phyloP scores from a whole-genome alignment of 2,113 vertebrate species.

The Montifringilla adamsi region DNA sequence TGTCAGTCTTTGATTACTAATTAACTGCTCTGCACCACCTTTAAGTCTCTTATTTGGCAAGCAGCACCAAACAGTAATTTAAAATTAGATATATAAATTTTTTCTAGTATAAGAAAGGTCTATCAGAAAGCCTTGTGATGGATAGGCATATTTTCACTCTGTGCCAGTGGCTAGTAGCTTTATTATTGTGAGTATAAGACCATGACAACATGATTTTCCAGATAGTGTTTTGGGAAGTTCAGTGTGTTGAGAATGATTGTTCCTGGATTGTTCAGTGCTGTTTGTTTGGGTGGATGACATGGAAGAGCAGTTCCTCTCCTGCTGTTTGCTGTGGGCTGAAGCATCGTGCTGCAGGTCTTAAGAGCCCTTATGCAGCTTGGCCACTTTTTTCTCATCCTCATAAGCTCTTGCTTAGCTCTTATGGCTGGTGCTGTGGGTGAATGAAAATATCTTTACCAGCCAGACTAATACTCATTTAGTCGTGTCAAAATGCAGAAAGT shows the following conservation, averaged over 20 bases:
- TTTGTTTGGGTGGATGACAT: neutral
- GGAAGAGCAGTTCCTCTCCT: neutral
- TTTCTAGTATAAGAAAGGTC: neutral
- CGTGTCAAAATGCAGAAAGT: neutral
- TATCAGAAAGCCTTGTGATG: neutral
- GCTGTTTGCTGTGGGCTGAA: neutral
- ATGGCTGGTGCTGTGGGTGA: neutral
- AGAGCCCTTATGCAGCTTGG: neutral
- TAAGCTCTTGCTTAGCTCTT: neutral
- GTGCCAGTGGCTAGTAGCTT: neutral
- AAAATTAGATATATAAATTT: neutral
- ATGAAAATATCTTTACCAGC: neutral
- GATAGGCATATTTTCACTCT: neutral
- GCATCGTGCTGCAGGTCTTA: neutral
- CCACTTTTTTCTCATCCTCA: neutral
- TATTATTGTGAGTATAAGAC: neutral
- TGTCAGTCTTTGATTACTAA: conserved; percentile 63
- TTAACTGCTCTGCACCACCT: conserved; percentile 56
- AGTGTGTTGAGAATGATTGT: neutral
- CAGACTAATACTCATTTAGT: neutral
- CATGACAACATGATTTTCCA: rapidly evolving
- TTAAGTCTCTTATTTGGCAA: conserved; percentile 18
- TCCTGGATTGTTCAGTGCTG: neutral
- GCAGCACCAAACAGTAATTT: conserved; percentile 34
- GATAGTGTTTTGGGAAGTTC: neutral